Percentiles rank a stretch among this genome's conserved stretches.
phyloP scores from a whole-genome alignment of 1,140 invertebrate species.

The Drosophila pseudoobscura region DNA sequence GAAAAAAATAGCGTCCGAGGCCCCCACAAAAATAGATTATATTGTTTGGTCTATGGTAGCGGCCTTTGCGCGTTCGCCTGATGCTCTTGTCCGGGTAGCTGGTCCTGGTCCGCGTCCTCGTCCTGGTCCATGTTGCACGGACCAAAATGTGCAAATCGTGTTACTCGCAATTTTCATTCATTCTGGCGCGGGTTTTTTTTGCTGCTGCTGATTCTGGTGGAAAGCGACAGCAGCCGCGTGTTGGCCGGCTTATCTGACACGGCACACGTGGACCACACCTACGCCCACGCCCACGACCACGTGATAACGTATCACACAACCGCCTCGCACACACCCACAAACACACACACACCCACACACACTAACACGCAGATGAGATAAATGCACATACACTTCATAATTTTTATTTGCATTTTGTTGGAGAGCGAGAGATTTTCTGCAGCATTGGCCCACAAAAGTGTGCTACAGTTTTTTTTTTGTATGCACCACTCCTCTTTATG shows the following conservation, averaged over 20 bases:
- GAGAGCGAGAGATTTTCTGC: slow-evolving; percentile 10
- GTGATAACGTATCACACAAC: slow-evolving; percentile 49
- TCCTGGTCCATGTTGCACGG: slow-evolving; percentile 10
- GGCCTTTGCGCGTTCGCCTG: slow-evolving; percentile 67
- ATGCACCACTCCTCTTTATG: slow-evolving; percentile 16
- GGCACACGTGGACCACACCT: slow-evolving; percentile 32
- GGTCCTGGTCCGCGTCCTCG: neutral
- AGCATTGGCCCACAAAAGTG: slow-evolving; percentile 43
- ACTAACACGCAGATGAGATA: neutral
- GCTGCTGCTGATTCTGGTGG: slow-evolving; percentile 36
- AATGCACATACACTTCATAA: slow-evolving; percentile 56
- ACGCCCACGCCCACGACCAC: slow-evolving; percentile 24
- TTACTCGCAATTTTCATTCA: slow-evolving; percentile 41
- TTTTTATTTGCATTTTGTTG: slow-evolving; percentile 59
- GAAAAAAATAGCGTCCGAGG: slow-evolving; percentile 48
- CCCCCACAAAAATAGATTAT: slow-evolving; percentile 71
- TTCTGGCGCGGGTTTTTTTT: slow-evolving; percentile 14
- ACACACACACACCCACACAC: slow-evolving; percentile 1
- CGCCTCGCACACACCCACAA: no score
- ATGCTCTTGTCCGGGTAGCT: slow-evolving; percentile 4
- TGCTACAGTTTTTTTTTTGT: slow-evolving; percentile 45
- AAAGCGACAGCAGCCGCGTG: slow-evolving; percentile 53
- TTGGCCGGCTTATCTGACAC: slow-evolving; percentile 68
- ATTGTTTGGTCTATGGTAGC: slow-evolving; percentile 70
- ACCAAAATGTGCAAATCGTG: slow-evolving; percentile 67